Evolutionary conservation across 2,888 invertebrate species (phyloP), one percentile per base, ranked within the genome.

Genomic region (Orgyia antiqua): DNA sequence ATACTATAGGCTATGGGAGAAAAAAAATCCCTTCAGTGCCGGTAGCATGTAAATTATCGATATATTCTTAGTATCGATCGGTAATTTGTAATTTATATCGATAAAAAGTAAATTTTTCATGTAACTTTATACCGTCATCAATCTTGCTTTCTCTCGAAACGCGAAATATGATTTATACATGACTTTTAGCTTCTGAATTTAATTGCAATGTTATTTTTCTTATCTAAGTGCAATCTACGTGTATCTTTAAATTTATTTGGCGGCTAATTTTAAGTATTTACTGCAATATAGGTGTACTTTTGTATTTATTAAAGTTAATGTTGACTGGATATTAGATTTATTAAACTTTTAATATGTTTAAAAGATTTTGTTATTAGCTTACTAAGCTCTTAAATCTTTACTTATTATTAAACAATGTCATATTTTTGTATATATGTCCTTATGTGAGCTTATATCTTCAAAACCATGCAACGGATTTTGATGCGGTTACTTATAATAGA

Each of bases 41-140:
- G 55, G 78, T 76, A 78, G 78, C 74, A 29, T 57, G 54, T 66
- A 60, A 68, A 61, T 68, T 62, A 58, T 42, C 31, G 37, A 27
- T 43, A 43, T 39, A 39, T 61, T 64, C 62, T 55, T 42, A 51
- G 64, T 61, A 64, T 29, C 36, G 17, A 39, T 45, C 42, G 37
- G n/a, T 40, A 40, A 50, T 33, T 29, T 25, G 31, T 50, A 49
- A 54, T 57, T 46, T 44, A 57, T 54, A 48, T 27, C 8, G 30
- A 38, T 13, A 33, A 42, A 47, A 47, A 42, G 42, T 39, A 27
- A 53, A 42, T 52, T 38, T 44, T 44, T 47, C 42, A 44, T 44
- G 51, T 50, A 39, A 42, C 39, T 30, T 50, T 51, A 43, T 40
- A 53, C 40, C 30, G 21, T 29, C 33, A 43, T 40, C 38, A 41